These are phyloP conservation scores for Myrmecobius fasciatus DNA, from an alignment of 2,113 vertebrate species.

Conservation along the genomic window DNA sequence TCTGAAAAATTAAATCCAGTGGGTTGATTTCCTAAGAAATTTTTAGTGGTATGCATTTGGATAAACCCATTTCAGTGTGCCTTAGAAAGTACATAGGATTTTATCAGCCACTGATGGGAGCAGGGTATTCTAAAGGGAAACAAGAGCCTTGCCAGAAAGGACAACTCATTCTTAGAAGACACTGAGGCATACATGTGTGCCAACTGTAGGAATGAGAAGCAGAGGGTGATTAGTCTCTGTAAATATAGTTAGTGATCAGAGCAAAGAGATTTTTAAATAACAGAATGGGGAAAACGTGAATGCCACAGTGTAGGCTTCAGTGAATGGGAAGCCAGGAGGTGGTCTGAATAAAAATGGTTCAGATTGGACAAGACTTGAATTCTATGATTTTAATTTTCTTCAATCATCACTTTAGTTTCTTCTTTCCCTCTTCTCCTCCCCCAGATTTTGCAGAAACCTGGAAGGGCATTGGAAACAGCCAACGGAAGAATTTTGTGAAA, in stretches of 20 bases:
- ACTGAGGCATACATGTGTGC: neutral
- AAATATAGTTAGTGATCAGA: neutral
- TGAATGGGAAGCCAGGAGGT: neutral
- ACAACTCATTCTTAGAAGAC: neutral
- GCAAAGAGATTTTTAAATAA: neutral
- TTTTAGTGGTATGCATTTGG: accelerated
- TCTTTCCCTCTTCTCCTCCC: neutral
- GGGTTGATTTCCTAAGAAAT: neutral
- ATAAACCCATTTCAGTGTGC: neutral
- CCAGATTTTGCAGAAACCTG: neutral
- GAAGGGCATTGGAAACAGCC: neutral
- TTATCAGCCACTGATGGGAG: neutral
- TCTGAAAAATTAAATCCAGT: neutral
- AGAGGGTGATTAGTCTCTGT: neutral
- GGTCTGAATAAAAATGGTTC: neutral
- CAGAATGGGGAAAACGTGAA: neutral
- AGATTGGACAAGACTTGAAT: neutral
- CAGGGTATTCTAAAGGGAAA: neutral
- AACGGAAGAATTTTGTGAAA: neutral
- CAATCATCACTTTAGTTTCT: neutral
- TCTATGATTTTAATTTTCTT: neutral
- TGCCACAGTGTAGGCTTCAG: neutral
- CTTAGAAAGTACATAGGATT: neutral
- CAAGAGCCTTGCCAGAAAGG: neutral
- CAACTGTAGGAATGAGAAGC: neutral